Base-by-base conservation (phyloP, 1,140 invertebrate genomes). In the Oedothorax gibbosus region DNA sequence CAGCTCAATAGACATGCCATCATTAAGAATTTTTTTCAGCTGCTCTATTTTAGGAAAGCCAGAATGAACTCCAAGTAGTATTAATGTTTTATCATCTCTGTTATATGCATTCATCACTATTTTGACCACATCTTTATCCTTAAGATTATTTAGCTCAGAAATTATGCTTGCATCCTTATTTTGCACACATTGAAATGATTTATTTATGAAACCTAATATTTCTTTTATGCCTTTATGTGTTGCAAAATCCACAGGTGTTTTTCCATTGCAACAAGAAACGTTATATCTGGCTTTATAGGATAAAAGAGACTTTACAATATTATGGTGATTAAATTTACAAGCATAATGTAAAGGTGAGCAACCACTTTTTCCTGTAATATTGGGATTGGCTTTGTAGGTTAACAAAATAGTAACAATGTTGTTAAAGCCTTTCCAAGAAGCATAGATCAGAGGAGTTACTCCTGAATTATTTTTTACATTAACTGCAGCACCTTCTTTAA, bases 291-390 rank as follows among this genome's bases (percentile, higher is more conserved):
- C 78, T 14, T 66, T 71, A 65, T 75, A 0, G 9, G 20, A 18
- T 18, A 77, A 35, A 15, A 84, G 49, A 21, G n/a, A 12, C 8
- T 54, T 68, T 7, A 84, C 81, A 20, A 75, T 35, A 14, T 56
- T 35, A 49, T 73, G n/a, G 64, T 75, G 57, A 56, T 49, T 51
- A 65, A 65, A 75, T 35, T 84, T 84, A 21, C 56, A 53, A 75
- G 81, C 81, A 75, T 76, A 75, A 64, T 84, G 81, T 18, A 75
- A 18, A 57, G 73, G 69, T 12, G 57, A 62, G 21, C 9, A 76
- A 15, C 20, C 56, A n/a, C 53, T 21, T n/a, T 62, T 76, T 12
- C 73, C 54, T 5, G 49, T 15, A 18, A 49, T 57, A 15, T 60
- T 60, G 20, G 54, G 57, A 2, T 76, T 18, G 8, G 57, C 54